Evolutionary conservation across 2,888 invertebrate genomes (phyloP), one percentile per base, ranked within the genome.

Genomic region (Seira ritae): DNA sequence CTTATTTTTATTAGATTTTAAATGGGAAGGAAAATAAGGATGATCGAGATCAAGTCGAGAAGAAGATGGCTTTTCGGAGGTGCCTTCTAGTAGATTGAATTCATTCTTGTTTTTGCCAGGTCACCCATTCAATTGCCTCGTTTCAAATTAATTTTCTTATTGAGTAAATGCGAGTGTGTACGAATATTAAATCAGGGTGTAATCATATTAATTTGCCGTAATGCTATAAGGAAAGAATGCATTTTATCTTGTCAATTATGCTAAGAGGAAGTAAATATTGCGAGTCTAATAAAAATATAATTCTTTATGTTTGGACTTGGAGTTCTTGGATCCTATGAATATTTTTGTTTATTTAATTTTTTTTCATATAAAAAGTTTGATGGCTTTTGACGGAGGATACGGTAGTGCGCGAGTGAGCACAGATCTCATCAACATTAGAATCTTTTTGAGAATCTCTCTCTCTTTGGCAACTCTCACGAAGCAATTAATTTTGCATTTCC

Each of bases 401-500:
- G 31, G 3, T n/a, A n/a, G n/a, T 31, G 31, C 31, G 31, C 31
- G 31, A 31, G 50, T n/a, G 50, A 12, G 15, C 50, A 50, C 50
- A 50, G 12, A 50, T n/a, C 50, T 15, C 50, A 50, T 50, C 12
- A 50, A 50, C 50, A 50, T 50, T 8, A 15, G 6, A 50, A n/a
- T 50, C 12, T 50, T 50, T n/a, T 3, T n/a, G 17, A n/a, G 50
- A 50, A 50, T 50, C 6, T n/a, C 50, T 3, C 12, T 50, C 17
- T 50, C 50, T 1, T 20, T 62, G 62, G 22, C 62, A 62, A 20
- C 20, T 2, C 62, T 1, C 62, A 22, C 62, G 8, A 62, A 22
- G 62, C 62, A 10, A 62, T 62, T 62, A 62, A 62, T 62, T 62
- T 62, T 62, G 62, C 22, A 22, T 62, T 20, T 62, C 22, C 62